Evolutionary conservation across 1,140 invertebrate species (phyloP).

Genomic region (Pseudomyrmex cubaensis): DNA sequence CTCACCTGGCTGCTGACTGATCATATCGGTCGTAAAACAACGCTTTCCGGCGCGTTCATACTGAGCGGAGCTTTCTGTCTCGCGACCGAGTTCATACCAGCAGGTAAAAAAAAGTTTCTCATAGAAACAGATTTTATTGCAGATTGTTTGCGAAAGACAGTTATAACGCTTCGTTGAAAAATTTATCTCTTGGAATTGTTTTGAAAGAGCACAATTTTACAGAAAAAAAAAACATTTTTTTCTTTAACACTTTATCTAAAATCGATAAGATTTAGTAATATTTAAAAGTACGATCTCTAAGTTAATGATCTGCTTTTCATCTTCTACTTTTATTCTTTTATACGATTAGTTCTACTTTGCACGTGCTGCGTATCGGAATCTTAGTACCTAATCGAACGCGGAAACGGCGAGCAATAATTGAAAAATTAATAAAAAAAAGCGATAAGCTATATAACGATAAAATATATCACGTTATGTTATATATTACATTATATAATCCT

Average conservation of each 20-base stretch:
- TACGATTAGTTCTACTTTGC: not conserved
- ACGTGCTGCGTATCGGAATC: not conserved
- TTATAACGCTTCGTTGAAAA: not conserved
- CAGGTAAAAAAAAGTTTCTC: conserved; percentile 62
- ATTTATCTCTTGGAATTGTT: no score
- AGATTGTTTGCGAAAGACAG: not conserved
- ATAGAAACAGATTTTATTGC: not conserved
- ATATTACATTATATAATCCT: conserved; percentile 21
- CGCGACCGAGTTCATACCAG: conserved; percentile 77
- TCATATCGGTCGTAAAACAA: conserved; percentile 87
- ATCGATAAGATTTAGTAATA: no score
- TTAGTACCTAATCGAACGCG: conserved; percentile 9
- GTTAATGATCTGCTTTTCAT: not conserved
- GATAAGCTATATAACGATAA: conserved; percentile 1
- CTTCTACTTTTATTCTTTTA: not conserved
- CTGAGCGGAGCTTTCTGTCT: conserved; percentile 86
- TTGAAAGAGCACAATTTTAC: no score
- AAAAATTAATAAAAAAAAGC: not conserved
- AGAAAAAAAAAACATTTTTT: no score
- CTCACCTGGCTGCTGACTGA: conserved; percentile 88
- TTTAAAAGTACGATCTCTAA: no score
- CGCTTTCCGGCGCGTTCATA: conserved; percentile 87
- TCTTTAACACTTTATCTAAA: no score
- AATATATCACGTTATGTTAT: conserved; percentile 19
- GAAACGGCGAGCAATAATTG: not conserved